These are phyloP conservation scores for Hypolimnas misippus DNA, from an alignment of 2,888 invertebrate species.

Conservation along the genomic window DNA sequence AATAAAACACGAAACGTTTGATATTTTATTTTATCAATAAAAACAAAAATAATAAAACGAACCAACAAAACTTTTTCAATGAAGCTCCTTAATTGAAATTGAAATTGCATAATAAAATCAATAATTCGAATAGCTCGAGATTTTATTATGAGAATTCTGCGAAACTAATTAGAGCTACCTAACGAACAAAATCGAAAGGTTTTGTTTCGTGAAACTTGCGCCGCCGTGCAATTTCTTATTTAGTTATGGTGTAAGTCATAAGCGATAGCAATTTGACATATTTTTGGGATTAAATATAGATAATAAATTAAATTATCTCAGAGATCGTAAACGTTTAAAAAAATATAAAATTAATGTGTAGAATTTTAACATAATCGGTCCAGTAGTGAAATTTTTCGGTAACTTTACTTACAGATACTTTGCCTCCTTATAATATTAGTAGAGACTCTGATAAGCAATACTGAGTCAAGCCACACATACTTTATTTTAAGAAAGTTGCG, in stretches of 20 bases:
- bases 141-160: slow-evolving; percentile 31
- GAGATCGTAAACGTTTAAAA: too few species aligned
- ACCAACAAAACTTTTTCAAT: not conserved
- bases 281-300: too few species aligned
- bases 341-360: too few species aligned
- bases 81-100: slow-evolving; percentile 3
- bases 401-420: too few species aligned
- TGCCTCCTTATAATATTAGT: too few species aligned
- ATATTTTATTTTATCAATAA: not conserved
- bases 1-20: too few species aligned
- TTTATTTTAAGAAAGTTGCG: too few species aligned
- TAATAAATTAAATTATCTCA: too few species aligned
- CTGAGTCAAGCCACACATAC: too few species aligned
- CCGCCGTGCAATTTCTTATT: slow-evolving; percentile 41
- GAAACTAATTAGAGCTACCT: slow-evolving; percentile 54
- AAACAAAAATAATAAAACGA: not conserved
- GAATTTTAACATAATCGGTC: too few species aligned
- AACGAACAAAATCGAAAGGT: slow-evolving; percentile 38
- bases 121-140: slow-evolving; percentile 22
- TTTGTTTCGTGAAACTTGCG: slow-evolving; percentile 52
- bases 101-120: slow-evolving; percentile 9
- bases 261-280: slow-evolving; percentile 20
- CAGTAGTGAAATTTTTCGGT: too few species aligned
- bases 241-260: slow-evolving; percentile 12
- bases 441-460: too few species aligned